A percentile compares a stretch with the other conserved stretches of the same genome.
These are phyloP conservation scores for Campoletis sonorensis DNA, from an alignment of 1,140 invertebrate genomes.

Conservation along the genomic window DNA sequence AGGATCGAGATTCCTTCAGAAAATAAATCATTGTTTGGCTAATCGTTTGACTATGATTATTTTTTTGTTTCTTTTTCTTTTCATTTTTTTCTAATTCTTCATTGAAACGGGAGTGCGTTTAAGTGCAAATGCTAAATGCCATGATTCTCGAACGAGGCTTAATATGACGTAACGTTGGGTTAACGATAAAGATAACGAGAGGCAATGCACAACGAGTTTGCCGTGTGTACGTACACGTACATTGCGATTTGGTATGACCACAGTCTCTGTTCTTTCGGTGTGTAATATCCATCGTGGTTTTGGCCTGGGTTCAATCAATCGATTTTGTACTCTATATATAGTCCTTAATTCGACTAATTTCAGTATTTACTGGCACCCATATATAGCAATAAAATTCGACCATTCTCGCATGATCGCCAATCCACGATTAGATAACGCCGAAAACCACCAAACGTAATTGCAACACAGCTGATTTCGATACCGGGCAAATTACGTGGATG, in stretches of 20 bases:
- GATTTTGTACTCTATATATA: too few relatives aligned
- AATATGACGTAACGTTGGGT: neutral
- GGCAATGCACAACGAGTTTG: neutral
- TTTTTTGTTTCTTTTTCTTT: neutral
- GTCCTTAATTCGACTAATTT: too few relatives aligned
- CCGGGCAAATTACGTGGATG: too few relatives aligned
- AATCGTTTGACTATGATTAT: neutral
- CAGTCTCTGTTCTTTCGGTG: neutral
- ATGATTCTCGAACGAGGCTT: slow-evolving; percentile 2
- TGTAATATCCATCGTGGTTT: neutral
- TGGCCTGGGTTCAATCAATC: too few relatives aligned
- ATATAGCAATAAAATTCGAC: too few relatives aligned
- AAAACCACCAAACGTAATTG: too few relatives aligned
- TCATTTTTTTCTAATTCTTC: neutral
- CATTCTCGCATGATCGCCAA: too few relatives aligned
- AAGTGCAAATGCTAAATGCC: neutral
- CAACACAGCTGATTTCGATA: too few relatives aligned
- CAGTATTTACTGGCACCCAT: too few relatives aligned
- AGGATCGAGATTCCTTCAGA: too few relatives aligned
- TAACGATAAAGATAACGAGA: neutral
- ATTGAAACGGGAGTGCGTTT: neutral
- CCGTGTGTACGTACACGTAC: neutral
- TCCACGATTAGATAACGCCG: too few relatives aligned
- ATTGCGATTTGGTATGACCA: neutral
- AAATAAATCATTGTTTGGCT: too few relatives aligned